phyloP scores from a whole-genome alignment of 2,113 vertebrate genomes.

The Eptesicus fuscus region DNA sequence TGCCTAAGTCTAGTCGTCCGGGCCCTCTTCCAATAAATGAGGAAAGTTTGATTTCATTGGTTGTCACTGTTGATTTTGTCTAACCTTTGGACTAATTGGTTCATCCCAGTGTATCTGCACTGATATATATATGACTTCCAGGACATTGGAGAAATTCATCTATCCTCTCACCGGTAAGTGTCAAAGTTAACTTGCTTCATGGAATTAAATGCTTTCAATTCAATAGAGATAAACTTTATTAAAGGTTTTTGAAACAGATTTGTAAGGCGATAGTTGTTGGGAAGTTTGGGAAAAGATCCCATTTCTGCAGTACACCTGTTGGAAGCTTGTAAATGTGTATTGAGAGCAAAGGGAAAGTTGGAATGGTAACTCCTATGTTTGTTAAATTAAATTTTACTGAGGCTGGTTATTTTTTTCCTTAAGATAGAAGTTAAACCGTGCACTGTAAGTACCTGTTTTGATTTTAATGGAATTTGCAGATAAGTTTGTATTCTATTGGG shows the following conservation, averaged over 20 bases:
- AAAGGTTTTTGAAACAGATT: background rate
- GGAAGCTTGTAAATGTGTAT: constrained; percentile 33
- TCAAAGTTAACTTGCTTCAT: constrained; percentile 38
- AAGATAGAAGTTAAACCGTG: background rate
- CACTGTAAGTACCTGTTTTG: constrained; percentile 31
- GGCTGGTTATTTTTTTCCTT: background rate
- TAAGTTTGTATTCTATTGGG: constrained; percentile 8
- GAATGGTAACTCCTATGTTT: background rate
- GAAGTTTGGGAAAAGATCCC: constrained; percentile 38
- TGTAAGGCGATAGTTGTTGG: background rate
- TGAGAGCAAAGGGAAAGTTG: constrained; percentile 21
- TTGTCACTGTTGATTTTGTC: constrained; percentile 79
- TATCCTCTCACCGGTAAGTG: constrained; percentile 80
- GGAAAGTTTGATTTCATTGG: constrained; percentile 86
- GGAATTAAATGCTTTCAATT: constrained; percentile 45
- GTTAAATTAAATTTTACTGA: constrained; percentile 26
- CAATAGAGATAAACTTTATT: background rate
- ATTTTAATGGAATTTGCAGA: constrained; percentile 21
- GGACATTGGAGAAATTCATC: constrained; percentile 54
- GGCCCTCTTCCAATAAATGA: constrained; percentile 81
- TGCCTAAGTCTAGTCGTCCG: constrained; percentile 80
- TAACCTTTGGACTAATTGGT: constrained; percentile 80
- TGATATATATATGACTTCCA: constrained; percentile 83
- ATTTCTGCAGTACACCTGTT: constrained; percentile 23
- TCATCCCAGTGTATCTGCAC: constrained; percentile 70